Percentiles rank a stretch among this genome's conserved stretches.
Conservation (phyloP, 2,888 invertebrate species). For the Philereme vetulata region DNA sequence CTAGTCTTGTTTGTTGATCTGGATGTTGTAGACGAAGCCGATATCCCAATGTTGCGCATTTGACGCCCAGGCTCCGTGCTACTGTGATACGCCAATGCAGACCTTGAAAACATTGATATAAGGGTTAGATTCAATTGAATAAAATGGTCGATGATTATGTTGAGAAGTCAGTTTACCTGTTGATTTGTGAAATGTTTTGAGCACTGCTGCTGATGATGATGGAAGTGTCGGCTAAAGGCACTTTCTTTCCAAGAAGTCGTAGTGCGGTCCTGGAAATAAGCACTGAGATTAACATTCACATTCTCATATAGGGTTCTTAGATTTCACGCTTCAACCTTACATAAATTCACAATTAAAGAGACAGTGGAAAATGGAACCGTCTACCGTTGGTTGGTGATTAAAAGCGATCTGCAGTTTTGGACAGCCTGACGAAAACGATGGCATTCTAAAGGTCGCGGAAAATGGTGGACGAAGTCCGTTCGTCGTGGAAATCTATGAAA, state of each 20-base stretch:
- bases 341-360: no score
- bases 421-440: no score
- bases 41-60: slow-evolving; percentile 92
- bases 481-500: no score
- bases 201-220: slow-evolving; percentile 89
- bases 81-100: slow-evolving; percentile 91
- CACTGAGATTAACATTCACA: neutral
- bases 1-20: slow-evolving; percentile 97
- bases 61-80: slow-evolving; percentile 76
- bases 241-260: slow-evolving; percentile 91
- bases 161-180: slow-evolving; percentile 56
- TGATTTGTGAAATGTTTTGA: slow-evolving; percentile 87
- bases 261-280: slow-evolving; percentile 84
- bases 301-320: slow-evolving; percentile 47
- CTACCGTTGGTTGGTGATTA: no score
- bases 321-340: no score
- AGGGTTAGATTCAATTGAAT: neutral
- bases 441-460: no score
- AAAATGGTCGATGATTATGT: neutral
- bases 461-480: no score
- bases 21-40: slow-evolving; percentile 97
- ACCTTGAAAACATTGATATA: slow-evolving; percentile 71
- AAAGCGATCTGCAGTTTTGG: no score
- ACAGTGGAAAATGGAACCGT: no score
- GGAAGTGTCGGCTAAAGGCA: slow-evolving; percentile 90